phyloP scores from a whole-genome alignment of 2,888 invertebrate species.

The Drosophila pseudotalamancana region DNA sequence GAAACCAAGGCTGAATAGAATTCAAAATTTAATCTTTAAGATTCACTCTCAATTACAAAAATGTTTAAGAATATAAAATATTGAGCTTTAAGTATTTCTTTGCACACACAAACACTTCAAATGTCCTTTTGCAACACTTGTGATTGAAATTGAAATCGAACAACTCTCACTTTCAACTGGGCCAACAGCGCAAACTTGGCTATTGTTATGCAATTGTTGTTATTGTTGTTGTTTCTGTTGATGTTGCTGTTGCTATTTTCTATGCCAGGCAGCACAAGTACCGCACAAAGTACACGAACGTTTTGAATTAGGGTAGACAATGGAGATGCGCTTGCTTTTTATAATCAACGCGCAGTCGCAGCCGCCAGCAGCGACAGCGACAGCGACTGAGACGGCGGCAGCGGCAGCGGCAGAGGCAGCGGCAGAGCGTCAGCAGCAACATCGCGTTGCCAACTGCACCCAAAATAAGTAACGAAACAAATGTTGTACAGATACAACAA shows the following conservation, averaged over 20 bases:
- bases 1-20: background rate
- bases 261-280: conserved; percentile 52
- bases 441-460: conserved; percentile 72
- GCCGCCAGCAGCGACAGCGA: conserved; percentile 23
- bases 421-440: conserved; percentile 16
- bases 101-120: conserved; percentile 11
- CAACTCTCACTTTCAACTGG: conserved; percentile 43
- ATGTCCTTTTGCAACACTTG: conserved; percentile 44
- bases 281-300: conserved; percentile 80
- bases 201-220: conserved; percentile 28
- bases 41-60: conserved; percentile 19
- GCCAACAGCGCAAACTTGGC: conserved; percentile 24
- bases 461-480: conserved; percentile 52
- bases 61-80: background rate
- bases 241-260: conserved; percentile 17
- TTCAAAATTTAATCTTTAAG: background rate
- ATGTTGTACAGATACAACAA: conserved; percentile 40
- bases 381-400: conserved; percentile 19
- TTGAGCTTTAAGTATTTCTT: background rate
- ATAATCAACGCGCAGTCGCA: conserved; percentile 71
- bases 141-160: conserved; percentile 20
- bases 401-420: conserved; percentile 12
- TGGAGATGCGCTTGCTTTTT: conserved; percentile 80
- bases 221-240: conserved; percentile 7
- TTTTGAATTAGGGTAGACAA: conserved; percentile 80